These are phyloP conservation scores for Exocentrus adspersus DNA, from an alignment of 2,888 invertebrate genomes.

Conservation along the genomic window DNA sequence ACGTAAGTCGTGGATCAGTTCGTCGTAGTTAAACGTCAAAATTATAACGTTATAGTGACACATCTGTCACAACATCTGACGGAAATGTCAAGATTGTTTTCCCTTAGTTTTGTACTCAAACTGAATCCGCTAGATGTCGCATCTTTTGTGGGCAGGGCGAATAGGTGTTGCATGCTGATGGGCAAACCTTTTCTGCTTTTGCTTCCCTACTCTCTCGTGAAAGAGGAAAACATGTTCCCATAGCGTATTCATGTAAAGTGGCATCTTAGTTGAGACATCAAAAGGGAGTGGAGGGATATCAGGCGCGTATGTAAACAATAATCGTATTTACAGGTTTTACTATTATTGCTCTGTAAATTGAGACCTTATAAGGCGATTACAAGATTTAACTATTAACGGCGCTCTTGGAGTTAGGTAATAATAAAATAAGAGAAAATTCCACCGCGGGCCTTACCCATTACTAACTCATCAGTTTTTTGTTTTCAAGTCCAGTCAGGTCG, in stretches of 20 bases:
- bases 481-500: slow-evolving; percentile 10
- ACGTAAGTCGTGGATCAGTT: too few relatives aligned
- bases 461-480: slow-evolving; percentile 26
- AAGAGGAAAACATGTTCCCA: too few relatives aligned
- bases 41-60: too few relatives aligned
- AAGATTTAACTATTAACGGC: slow-evolving; percentile 40
- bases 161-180: too few relatives aligned
- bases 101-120: too few relatives aligned
- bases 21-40: too few relatives aligned
- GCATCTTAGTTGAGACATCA: slow-evolving; percentile 19
- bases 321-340: slow-evolving; percentile 36
- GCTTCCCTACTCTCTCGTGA: too few relatives aligned
- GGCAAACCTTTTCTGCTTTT: too few relatives aligned
- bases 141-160: too few relatives aligned
- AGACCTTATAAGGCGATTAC: slow-evolving; percentile 42
- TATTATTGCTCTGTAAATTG: slow-evolving; percentile 39
- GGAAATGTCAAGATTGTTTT: too few relatives aligned
- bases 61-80: too few relatives aligned
- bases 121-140: too few relatives aligned
- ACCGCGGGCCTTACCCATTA: slow-evolving; percentile 20
- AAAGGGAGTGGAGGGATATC: slow-evolving; percentile 2
- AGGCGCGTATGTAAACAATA: slow-evolving; percentile 35
- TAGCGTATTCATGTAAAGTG: not conserved
- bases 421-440: slow-evolving; percentile 17
- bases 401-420: slow-evolving; percentile 15